phyloP scores from a whole-genome alignment of 2,888 invertebrate species.

The Globia sparganii region DNA sequence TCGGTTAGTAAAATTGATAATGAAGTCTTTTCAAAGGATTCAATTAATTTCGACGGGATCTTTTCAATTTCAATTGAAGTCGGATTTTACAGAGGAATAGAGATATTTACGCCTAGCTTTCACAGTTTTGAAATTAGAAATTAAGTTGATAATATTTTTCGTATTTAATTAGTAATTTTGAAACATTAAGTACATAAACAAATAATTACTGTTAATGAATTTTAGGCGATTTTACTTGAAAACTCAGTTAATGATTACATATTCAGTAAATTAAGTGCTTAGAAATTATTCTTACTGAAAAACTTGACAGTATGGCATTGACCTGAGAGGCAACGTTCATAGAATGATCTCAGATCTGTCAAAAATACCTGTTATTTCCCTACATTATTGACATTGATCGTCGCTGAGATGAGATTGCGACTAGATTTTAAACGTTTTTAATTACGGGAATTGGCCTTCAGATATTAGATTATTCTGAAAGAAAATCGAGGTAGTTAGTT shows the following conservation, averaged over 20 bases:
- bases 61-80: constrained; percentile 50
- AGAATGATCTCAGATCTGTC: no score
- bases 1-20: constrained; percentile 31
- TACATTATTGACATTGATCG: no score
- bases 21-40: constrained; percentile 47
- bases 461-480: constrained; percentile 47
- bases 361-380: no score
- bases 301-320: constrained; percentile 52
- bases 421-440: no score
- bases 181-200: constrained; percentile 6
- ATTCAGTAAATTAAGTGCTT: background rate
- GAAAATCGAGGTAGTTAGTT: constrained; percentile 20
- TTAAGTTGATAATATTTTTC: background rate
- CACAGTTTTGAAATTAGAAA: background rate
- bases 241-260: background rate
- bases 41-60: constrained; percentile 39
- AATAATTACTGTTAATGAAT: background rate
- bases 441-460: no score
- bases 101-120: constrained; percentile 4
- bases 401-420: no score
- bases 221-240: background rate
- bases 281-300: constrained; percentile 6
- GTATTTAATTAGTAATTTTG: background rate
- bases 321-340: no score
- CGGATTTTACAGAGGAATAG: constrained; percentile 36